These are phyloP conservation scores for Philhelius pedissequus DNA, from an alignment of 2,888 invertebrate genomes.

Conservation along the genomic window DNA sequence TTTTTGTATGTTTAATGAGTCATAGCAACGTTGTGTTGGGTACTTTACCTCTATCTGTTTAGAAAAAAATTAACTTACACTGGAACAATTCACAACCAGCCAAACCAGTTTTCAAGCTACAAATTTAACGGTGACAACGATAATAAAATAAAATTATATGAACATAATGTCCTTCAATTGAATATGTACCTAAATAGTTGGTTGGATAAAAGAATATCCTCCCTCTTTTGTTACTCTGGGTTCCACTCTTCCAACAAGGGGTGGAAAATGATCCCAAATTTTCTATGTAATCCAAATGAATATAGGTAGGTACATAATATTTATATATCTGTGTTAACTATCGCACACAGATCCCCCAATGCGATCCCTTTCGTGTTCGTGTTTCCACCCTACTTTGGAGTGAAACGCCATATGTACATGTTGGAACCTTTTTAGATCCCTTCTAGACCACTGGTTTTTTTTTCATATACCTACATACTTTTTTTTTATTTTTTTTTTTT, in stretches of 20 bases:
- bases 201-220: constrained; percentile 53
- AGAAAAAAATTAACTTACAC: constrained; percentile 18
- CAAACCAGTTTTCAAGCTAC: constrained; percentile 35
- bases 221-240: constrained; percentile 46
- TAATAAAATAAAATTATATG: constrained; percentile 45
- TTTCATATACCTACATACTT: neutral
- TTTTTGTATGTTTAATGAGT: constrained; percentile 41
- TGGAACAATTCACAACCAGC: constrained; percentile 3
- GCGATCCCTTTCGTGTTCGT: constrained; percentile 55
- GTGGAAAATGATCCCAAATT: constrained; percentile 65
- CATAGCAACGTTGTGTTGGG: constrained; percentile 18
- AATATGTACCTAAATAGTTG: constrained; percentile 18
- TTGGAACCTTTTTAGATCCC: constrained; percentile 52
- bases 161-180: constrained; percentile 50
- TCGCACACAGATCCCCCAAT: constrained; percentile 65
- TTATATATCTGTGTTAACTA: constrained; percentile 8
- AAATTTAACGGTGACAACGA: neutral
- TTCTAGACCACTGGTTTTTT: constrained; percentile 38
- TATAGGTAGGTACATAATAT: too few relatives aligned
- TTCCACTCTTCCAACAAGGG: constrained; percentile 55
- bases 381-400: constrained; percentile 50
- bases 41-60: constrained; percentile 2
- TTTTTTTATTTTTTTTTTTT: neutral
- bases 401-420: constrained; percentile 50
- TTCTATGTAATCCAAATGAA: neutral